Evolutionary conservation across 2,888 invertebrate species (phyloP), one percentile per base, ranked within the genome.

Genomic region (Lymantria monacha): DNA sequence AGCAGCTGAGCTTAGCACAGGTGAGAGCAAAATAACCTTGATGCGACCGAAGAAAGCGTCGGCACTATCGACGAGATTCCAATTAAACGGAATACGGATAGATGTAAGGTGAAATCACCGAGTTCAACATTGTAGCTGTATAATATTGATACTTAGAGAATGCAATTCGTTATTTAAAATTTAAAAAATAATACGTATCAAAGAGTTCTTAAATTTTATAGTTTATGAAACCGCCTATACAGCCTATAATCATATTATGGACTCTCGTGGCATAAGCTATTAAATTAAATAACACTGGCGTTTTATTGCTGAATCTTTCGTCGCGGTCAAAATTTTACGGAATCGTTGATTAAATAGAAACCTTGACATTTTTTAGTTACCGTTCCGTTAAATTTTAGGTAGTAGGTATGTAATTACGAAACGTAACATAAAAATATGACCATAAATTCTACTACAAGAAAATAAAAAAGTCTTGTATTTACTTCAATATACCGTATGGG

Each of bases 41-140:
- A 83, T 83, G 80, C 71, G 70, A 66, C 59, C 70, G 78, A 88
- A 83, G 89, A 89, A 89, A 89, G 89, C 86, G 83, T 70, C 76
- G 78, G 73, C 74, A 79, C 76, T 72, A 79, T 77, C 73, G 68
- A 48, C 61, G 66, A 76, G 73, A 74, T 73, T 71, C 73, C 80
- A 81, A 82, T 85, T 81, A 77, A 70, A 76, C 74, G 70, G 70
- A 77, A 76, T 79, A 77, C 75, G 70, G 73, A 73, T 74, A 69
- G 74, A 68, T 69, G 70, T 61, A 68, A 79, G 72, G 79, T 74
- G 81, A 79, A 79, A 79, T 73, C 74, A 61, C 44, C 30, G 44
- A 56, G 46, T 52, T 59, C 57, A 65, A 62, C 59, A 60, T 66
- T 51, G 48, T 61, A 67, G 49, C 55, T 37, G 22, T 30, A 33